These are phyloP conservation scores for Ormyrus nitidulus DNA, from an alignment of 2,888 invertebrate species.

Conservation along the genomic window DNA sequence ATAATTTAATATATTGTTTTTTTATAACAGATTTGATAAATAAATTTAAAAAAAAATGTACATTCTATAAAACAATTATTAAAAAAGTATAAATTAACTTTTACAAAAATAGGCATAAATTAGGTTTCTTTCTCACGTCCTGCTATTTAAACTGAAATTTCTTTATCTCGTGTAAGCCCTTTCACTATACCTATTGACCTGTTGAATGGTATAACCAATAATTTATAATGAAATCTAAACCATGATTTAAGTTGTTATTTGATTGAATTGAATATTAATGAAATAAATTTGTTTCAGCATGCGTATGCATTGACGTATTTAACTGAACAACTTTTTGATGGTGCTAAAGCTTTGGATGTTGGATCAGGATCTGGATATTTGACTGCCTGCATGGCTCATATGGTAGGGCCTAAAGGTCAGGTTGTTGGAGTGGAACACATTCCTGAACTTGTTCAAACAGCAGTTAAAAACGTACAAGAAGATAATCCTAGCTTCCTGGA, in stretches of 20 bases:
- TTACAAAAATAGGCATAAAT: too few relatives aligned
- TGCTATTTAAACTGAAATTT: too few relatives aligned
- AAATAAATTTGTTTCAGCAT: slow-evolving; percentile 79
- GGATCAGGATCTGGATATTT: slow-evolving; percentile 80
- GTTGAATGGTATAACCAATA: too few relatives aligned
- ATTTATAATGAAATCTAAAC: too few relatives aligned
- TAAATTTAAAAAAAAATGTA: too few relatives aligned
- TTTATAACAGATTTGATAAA: too few relatives aligned
- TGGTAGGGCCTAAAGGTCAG: slow-evolving; percentile 77
- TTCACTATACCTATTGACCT: background rate
- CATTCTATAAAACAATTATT: too few relatives aligned
- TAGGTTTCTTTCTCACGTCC: too few relatives aligned
- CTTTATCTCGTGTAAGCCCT: background rate
- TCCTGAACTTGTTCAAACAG: slow-evolving; percentile 76
- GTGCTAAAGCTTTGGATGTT: slow-evolving; percentile 77
- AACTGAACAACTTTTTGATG: slow-evolving; percentile 82
- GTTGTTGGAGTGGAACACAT: slow-evolving; percentile 79
- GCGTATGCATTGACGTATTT: slow-evolving; percentile 93
- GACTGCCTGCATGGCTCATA: slow-evolving; percentile 78
- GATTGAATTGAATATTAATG: background rate
- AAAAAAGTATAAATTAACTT: too few relatives aligned
- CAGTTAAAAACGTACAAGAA: slow-evolving; percentile 76
- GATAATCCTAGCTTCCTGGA: slow-evolving; percentile 68
- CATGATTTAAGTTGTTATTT: too few relatives aligned
- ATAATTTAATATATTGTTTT: too few relatives aligned